A percentile compares a stretch with the other conserved stretches of the same genome.
phyloP scores from a whole-genome alignment of 2,113 vertebrate genomes.

The Lutjanus erythropterus region DNA sequence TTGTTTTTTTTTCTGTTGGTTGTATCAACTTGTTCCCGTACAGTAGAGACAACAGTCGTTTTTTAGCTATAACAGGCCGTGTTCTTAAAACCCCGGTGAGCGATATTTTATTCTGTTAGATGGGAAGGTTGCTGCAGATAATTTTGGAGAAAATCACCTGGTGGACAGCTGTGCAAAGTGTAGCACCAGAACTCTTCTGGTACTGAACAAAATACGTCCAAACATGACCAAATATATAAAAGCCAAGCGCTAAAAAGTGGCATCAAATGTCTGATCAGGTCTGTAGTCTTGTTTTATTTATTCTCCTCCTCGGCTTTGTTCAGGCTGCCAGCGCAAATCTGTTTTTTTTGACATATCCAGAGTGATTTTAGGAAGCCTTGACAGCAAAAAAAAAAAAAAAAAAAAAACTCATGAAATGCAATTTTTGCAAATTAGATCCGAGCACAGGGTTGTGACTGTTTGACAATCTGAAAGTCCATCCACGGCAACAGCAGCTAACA shows the following conservation, averaged over 20 bases:
- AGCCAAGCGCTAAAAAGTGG: not conserved
- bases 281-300: not conserved
- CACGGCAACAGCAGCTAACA: no score
- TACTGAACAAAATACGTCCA: not conserved
- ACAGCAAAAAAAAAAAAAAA: no score
- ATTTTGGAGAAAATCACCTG: not conserved
- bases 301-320: no score
- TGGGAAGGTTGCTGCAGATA: not conserved
- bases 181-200: not conserved
- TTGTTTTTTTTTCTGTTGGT: constrained; percentile 8
- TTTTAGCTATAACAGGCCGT: constrained; percentile 8
- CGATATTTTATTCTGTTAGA: constrained; percentile 13
- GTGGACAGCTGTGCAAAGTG: not conserved
- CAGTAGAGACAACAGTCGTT: not conserved
- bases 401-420: no score
- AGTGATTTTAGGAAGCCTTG: no score
- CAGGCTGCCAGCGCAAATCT: no score
- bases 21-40: constrained; percentile 45
- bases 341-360: no score
- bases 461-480: no score
- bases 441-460: no score
- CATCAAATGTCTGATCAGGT: not conserved
- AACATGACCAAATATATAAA: not conserved
- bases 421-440: no score
- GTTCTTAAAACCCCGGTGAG: not conserved